Evolutionary conservation across 2,113 vertebrate species (phyloP), one percentile per base, ranked within the genome.

Genomic region (Apteryx owenii): DNA sequence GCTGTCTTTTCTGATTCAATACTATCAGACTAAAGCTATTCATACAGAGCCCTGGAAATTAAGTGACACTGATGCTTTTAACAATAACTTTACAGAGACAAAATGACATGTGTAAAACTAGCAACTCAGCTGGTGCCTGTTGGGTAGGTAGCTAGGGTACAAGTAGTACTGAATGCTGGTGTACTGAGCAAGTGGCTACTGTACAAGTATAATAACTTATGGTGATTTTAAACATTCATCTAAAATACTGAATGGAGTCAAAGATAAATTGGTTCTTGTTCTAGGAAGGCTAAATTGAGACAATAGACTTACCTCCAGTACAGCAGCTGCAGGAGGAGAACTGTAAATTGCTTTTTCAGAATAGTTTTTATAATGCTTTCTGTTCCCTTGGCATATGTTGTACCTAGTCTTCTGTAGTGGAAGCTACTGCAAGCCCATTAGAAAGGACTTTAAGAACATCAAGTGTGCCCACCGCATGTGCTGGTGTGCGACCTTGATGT

Each of bases 341-440:
- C 6, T 36, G 8, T 5, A 4, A n/a, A 5, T 50, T 93, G 38
- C 7, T 79, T 70, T 81, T 89, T 38, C 56, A 75, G 29, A 68
- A 54, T 29, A 54, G 17, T 18, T 82, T 82, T 72, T 48, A 17
- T 61, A 44, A 36, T 61, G 5, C 5, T 69, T 42, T 87, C 3
- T 82, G 90, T 65, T 70, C 15, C 82, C 21, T 53, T 36, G 48
- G 17, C 28, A 7, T 33, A 5, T 61, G 26, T 42, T 80, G 36
- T 81, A 19, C 3, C 7, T 56, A 16, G 12, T 71, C 7, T 69
- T 70, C 12, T 0, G 3, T 13, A n/a, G 23, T 36, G 29, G 23
- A 65, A 66, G 21, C 28, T 54, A 15, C 3, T 84, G 20, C 60
- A 33, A 69, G 25, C 15, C 8, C 18, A 10, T 33, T 15, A 77